phyloP scores from a whole-genome alignment of 37 sponge, comb jelly and placozoan species.

The Trichoplax adhaerens region DNA sequence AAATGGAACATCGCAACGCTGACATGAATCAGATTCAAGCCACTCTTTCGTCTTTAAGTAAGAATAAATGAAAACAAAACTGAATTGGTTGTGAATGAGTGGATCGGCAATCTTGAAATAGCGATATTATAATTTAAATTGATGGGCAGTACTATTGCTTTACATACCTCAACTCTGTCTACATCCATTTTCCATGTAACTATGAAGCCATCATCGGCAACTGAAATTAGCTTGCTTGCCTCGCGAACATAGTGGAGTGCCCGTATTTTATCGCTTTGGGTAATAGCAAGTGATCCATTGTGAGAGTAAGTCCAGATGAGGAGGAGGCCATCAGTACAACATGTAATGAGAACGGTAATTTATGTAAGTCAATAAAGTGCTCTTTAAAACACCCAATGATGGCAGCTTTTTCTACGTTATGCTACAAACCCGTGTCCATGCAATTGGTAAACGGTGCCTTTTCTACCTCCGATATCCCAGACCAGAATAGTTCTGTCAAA shows the following conservation, averaged over 20 bases:
- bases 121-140: too few relatives aligned
- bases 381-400: not conserved
- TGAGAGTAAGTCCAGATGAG: not conserved
- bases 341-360: not conserved
- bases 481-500: slow-evolving; percentile 78
- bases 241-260: slow-evolving; percentile 37
- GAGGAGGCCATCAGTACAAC: not conserved
- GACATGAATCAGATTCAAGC: slow-evolving; percentile 64
- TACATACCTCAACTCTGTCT: slow-evolving; percentile 57
- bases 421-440: slow-evolving; percentile 60
- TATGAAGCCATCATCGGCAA: slow-evolving; percentile 45
- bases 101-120: too few relatives aligned
- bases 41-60: slow-evolving; percentile 58
- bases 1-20: slow-evolving; percentile 79
- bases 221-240: slow-evolving; percentile 51
- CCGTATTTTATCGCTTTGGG: slow-evolving; percentile 35
- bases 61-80: not conserved
- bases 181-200: slow-evolving; percentile 70
- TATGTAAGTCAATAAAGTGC: not conserved
- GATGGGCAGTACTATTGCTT: not conserved
- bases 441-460: slow-evolving; percentile 90
- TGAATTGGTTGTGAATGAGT: not conserved
- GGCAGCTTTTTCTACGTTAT: not conserved
- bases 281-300: not conserved
- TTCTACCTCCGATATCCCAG: slow-evolving; percentile 88